Conservation (phyloP, 2,888 invertebrate genomes). For the Brachyopa scutellaris region DNA sequence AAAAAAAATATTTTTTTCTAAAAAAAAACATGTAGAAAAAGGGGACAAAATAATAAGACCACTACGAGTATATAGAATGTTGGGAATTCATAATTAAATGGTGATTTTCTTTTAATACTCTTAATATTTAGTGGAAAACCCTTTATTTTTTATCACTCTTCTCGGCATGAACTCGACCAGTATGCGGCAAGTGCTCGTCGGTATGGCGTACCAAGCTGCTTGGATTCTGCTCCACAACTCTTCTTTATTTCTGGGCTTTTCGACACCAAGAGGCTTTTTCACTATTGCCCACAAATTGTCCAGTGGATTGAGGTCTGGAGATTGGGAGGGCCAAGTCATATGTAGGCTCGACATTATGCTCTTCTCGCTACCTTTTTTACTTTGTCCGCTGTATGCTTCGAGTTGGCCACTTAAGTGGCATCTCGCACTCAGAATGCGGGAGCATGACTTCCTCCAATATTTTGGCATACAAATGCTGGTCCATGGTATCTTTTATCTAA, state of each 20-base stretch:
- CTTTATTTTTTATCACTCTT: slow-evolving; percentile 7
- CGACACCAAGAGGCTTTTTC: not conserved
- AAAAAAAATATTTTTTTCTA: not conserved
- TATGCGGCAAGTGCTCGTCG: too few species aligned
- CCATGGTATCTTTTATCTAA: slow-evolving; percentile 7
- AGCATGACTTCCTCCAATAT: slow-evolving; percentile 10
- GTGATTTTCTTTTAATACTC: not conserved
- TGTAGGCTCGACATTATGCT: slow-evolving; percentile 1
- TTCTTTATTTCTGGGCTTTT: not conserved
- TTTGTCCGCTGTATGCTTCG: not conserved
- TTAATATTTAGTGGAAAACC: slow-evolving; percentile 5
- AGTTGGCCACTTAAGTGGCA: not conserved
- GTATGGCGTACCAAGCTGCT: too few species aligned
- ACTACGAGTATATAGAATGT: slow-evolving; percentile 9
- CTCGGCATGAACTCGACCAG: too few species aligned
- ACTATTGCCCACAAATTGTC: slow-evolving; percentile 6
- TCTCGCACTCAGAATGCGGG: slow-evolving; percentile 3
- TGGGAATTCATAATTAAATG: not conserved
- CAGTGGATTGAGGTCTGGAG: not conserved
- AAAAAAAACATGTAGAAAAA: not conserved
- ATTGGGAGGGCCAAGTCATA: slow-evolving; percentile 3
- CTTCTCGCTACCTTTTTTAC: too few species aligned
- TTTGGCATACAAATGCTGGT: slow-evolving; percentile 4
- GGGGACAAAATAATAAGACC: not conserved
- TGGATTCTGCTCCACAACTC: not conserved